These are phyloP conservation scores for Iguana delicatissima DNA, from an alignment of 2,797 vertebrate genomes.

Conservation along the genomic window DNA sequence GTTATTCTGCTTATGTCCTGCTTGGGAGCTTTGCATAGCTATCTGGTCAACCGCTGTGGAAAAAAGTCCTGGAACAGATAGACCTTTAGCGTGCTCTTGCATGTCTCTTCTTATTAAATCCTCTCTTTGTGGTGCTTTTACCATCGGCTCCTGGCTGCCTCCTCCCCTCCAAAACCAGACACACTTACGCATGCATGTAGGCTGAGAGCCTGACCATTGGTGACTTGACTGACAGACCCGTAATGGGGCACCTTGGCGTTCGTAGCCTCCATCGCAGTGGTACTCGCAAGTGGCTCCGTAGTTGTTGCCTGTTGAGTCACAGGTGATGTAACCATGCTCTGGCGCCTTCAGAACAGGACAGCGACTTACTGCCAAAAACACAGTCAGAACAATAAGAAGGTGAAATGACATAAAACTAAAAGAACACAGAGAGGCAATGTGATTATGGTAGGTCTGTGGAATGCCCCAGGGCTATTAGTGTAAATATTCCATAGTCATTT, in stretches of 20 bases:
- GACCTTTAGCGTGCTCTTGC: neutral
- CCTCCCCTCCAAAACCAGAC: too few species aligned
- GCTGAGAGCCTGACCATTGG: constrained; percentile 86
- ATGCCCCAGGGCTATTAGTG: neutral
- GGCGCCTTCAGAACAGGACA: constrained; percentile 86
- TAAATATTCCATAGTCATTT: neutral
- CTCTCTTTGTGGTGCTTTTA: neutral
- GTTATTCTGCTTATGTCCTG: too few species aligned
- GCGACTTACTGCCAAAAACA: constrained; percentile 79
- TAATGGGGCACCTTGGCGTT: constrained; percentile 83
- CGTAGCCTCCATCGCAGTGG: constrained; percentile 89
- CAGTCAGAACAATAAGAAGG: neutral
- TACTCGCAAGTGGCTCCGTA: constrained; percentile 93
- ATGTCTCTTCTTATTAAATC: too few species aligned
- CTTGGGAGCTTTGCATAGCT: too few species aligned
- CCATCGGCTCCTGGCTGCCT: neutral
- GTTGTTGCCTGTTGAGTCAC: constrained; percentile 89
- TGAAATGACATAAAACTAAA: neutral
- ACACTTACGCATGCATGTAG: constrained; percentile 83
- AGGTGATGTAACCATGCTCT: constrained; percentile 89
- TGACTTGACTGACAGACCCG: constrained; percentile 89
- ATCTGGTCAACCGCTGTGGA: neutral
- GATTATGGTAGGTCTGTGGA: neutral
- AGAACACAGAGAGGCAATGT: neutral
- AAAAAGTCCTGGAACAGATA: neutral